Evolutionary conservation across 2,113 vertebrate species (phyloP), one percentile per base, ranked within the genome.

Genomic region (Pseudopipra pipra): DNA sequence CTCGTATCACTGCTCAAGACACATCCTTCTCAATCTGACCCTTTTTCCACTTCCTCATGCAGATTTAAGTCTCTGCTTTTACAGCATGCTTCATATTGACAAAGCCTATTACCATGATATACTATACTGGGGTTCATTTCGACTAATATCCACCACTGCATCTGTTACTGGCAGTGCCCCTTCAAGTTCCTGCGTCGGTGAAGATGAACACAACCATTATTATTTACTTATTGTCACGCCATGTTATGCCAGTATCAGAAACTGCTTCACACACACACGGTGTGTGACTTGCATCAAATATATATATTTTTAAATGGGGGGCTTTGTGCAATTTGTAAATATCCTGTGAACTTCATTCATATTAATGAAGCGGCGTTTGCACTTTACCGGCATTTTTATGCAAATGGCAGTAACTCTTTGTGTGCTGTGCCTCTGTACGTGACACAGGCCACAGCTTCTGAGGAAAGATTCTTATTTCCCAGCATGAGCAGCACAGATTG

Each of bases 51-150:
- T 95, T 90, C 92, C 79, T 90, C 85, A 78, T 72, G 87, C 95
- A 95, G 95, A 96, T 93, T 91, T 88, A 91, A 94, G 92, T 80
- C 93, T 61, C 83, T 44, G 83, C 82, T 94, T 94, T 96, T 97
- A 35, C 86, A 87, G 87, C 90, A 91, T 95, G 94, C 90, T 96
- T 96, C 85, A 95, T 93, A 96, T 95, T 97, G 97, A 96, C 97
- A 97, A 96, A 97, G 94, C 96, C 96, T 94, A 95, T 97, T 97
- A 97, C 90, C 81, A 18, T 96, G 97, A 96, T 92, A 89, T 93
- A 97, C 95, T 96, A 67, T 56, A 73, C 81, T 14, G 51, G 75
- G 95, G 90, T 92, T 96, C 91, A 95, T 93, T 95, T 97, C 82
- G 78, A 71, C 61, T 84, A 80, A 76, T 78, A 94, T 90, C 89